phyloP scores from a whole-genome alignment of 2,113 vertebrate species.

The Galemys pyrenaicus region DNA sequence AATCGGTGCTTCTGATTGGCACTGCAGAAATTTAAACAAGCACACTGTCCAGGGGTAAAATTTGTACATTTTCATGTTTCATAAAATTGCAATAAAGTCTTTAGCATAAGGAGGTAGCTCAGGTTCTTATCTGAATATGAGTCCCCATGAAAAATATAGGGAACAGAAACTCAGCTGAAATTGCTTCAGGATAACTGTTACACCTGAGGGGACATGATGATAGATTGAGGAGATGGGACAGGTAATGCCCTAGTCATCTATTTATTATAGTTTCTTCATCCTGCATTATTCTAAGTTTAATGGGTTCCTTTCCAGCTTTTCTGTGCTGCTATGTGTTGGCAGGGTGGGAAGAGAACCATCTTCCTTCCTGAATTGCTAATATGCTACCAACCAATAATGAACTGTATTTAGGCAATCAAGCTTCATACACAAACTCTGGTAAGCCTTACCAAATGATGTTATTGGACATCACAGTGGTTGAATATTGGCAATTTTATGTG shows the following conservation, averaged over 20 bases:
- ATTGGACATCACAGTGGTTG: background rate
- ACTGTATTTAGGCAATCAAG: background rate
- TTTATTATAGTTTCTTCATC: background rate
- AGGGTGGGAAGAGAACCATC: rapidly evolving
- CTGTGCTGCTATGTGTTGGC: background rate
- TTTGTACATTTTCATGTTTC: background rate
- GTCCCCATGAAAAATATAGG: background rate
- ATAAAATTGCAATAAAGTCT: background rate
- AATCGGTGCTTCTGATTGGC: background rate
- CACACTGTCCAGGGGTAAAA: background rate
- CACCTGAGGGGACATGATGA: background rate
- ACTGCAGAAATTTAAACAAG: background rate
- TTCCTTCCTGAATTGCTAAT: background rate
- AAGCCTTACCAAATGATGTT: background rate
- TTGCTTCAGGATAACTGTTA: background rate
- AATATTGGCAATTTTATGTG: background rate
- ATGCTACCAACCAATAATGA: background rate
- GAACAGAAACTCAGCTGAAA: background rate
- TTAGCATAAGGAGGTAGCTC: background rate
- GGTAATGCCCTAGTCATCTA: background rate
- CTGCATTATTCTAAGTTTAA: background rate
- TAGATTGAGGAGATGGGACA: background rate
- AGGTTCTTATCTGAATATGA: background rate
- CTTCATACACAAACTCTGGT: background rate
- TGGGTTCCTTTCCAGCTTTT: background rate